Conservation (phyloP, 2,113 vertebrate genomes). For the Taxidea taxus region DNA sequence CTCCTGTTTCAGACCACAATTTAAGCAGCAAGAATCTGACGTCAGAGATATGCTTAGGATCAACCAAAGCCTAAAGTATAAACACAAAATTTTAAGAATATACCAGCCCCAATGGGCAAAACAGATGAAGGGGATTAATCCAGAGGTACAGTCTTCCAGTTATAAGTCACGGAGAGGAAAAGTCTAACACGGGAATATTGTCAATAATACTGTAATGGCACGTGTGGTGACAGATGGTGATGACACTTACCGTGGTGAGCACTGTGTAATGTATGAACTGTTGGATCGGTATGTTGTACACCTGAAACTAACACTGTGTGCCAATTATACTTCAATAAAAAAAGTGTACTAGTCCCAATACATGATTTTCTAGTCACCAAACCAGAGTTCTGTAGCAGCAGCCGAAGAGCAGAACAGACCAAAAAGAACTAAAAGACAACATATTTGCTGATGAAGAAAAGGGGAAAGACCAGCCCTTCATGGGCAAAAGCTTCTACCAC, state of each 20-base stretch:
- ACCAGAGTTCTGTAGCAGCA: not conserved
- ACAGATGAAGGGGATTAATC: not conserved
- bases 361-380: not conserved
- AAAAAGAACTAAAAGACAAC: not conserved
- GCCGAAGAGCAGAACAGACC: not conserved
- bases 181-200: not conserved
- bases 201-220: not conserved
- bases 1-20: not conserved
- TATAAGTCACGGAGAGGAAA: not conserved
- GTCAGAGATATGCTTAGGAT: not conserved
- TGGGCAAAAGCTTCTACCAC: slow-evolving; percentile 82
- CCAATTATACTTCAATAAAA: not conserved
- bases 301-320: not conserved
- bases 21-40: not conserved
- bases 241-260: not conserved
- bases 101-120: not conserved
- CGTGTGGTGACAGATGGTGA: not conserved
- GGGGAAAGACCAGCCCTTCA: slow-evolving; percentile 59
- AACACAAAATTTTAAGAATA: not conserved
- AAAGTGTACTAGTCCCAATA: not conserved
- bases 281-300: not conserved
- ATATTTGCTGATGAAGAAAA: slow-evolving; percentile 25
- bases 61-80: not conserved
- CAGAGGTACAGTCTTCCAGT: not conserved
- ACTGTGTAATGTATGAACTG: not conserved